Evolutionary conservation across 1,140 invertebrate genomes (phyloP).

Genomic region (Melitaea cinxia): DNA sequence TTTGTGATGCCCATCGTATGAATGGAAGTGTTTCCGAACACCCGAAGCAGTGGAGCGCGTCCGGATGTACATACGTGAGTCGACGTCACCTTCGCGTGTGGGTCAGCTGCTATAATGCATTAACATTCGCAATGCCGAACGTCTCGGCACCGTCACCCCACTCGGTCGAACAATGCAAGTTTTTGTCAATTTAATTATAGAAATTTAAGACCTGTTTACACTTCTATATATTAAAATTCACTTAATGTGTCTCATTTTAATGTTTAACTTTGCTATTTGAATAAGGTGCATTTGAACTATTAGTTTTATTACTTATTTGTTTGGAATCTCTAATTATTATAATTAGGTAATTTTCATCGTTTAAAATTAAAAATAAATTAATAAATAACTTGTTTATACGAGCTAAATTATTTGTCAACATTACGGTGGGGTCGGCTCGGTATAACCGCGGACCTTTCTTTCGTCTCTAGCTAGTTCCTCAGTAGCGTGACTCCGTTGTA

Average conservation of each 20-base stretch:
- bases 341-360: slow-evolving; percentile 19
- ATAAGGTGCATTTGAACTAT: too few species aligned
- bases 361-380: slow-evolving; percentile 10
- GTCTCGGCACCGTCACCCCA: background rate
- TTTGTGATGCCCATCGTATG: background rate
- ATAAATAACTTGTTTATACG: slow-evolving; percentile 10
- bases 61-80: slow-evolving; percentile 33
- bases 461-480: slow-evolving; percentile 52
- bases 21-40: slow-evolving; percentile 1
- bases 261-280: background rate
- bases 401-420: slow-evolving; percentile 29
- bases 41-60: slow-evolving; percentile 25
- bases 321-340: background rate
- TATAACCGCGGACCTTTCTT: slow-evolving; percentile 55
- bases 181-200: background rate
- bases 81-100: slow-evolving; percentile 44
- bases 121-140: slow-evolving; percentile 1
- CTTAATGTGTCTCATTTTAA: too few species aligned
- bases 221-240: background rate
- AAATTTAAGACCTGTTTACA: background rate
- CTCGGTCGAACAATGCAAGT: background rate
- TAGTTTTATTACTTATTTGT: too few species aligned
- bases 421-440: slow-evolving; percentile 48
- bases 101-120: slow-evolving; percentile 39
- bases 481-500: slow-evolving; percentile 50